Evolutionary conservation across 1,140 invertebrate species (phyloP).

Genomic region (Drosophila varians): DNA sequence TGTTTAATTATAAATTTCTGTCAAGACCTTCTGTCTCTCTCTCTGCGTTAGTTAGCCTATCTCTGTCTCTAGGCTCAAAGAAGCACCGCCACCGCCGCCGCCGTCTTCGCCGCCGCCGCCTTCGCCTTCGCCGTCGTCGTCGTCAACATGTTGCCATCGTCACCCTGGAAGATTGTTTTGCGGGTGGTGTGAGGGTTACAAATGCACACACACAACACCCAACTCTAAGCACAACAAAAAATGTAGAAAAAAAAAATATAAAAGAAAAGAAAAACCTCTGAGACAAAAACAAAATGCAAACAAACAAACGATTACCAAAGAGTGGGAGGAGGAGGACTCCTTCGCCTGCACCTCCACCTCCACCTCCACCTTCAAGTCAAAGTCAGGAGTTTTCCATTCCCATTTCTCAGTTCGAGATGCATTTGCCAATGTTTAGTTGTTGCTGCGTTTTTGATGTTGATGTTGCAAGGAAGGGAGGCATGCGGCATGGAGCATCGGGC

Average conservation of each 20-base stretch:
- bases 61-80: slow-evolving; percentile 56
- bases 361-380: too few relatives aligned
- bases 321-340: slow-evolving; percentile 1
- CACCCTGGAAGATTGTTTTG: slow-evolving; percentile 29
- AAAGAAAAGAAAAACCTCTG: neutral
- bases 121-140: slow-evolving; percentile 40
- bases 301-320: slow-evolving; percentile 41
- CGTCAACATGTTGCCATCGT: slow-evolving; percentile 72
- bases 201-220: slow-evolving; percentile 23
- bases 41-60: neutral
- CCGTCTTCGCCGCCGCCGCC: too few relatives aligned
- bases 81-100: slow-evolving; percentile 52
- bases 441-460: slow-evolving; percentile 42
- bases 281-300: slow-evolving; percentile 47
- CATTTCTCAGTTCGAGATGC: slow-evolving; percentile 13
- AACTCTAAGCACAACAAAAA: slow-evolving; percentile 6
- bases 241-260: neutral
- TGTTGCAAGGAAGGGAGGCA: neutral
- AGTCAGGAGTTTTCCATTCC: slow-evolving; percentile 15
- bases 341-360: neutral
- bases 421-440: slow-evolving; percentile 49
- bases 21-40: slow-evolving; percentile 60
- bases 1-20: slow-evolving; percentile 82
- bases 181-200: slow-evolving; percentile 6
- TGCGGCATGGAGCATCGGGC: neutral